Evolutionary conservation across 92 coral and sea anemone species (phyloP), one percentile per base, ranked within the genome.

Genomic region (Plumapathes pennacea): DNA sequence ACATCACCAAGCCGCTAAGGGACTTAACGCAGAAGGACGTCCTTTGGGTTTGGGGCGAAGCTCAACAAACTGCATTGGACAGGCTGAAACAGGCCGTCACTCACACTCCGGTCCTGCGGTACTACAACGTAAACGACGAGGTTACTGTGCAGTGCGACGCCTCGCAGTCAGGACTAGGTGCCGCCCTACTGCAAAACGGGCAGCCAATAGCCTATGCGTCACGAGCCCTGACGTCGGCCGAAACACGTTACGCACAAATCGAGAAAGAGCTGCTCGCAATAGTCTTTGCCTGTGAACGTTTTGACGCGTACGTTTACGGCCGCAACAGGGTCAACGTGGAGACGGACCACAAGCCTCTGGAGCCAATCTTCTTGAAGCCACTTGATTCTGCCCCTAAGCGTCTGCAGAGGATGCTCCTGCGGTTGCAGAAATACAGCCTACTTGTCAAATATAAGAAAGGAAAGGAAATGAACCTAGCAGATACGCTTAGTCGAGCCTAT

Each of bases 131-230:
- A 4, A 34, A 65, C 3, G 73, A 74, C 21, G 59, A 74, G 47
- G 67, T 74, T 15, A 74, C 82, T 24, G 40, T 74, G 25, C 82
- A 74, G 39, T 74, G 82, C 41, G 82, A 74, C 42, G 82, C 68
- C 14, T 65, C 67, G 14, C 67, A 74, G 57, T 61, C 82, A 23
- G 69, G 82, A 33, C 43, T 56, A 20, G 83, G 83, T 13, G 83
- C 69, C 4, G 76, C 64, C n/a, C 40, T 76, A 11, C 31, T 76
- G 63, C 85, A 70, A 57, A 64, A 70, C 29, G 57, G 72, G 3
- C 79, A 70, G 59, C 74, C 80, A 46, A 51, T 76, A 2, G 55
- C 65, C 0, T 76, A 76, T 26, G 83, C 83, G n/a, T 71, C 62
- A 25, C 77, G 63, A 29, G 80, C 73, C 5, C 74, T 54, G 26